Conservation (phyloP, 2,888 invertebrate species). For the Zygaena filipendulae region DNA sequence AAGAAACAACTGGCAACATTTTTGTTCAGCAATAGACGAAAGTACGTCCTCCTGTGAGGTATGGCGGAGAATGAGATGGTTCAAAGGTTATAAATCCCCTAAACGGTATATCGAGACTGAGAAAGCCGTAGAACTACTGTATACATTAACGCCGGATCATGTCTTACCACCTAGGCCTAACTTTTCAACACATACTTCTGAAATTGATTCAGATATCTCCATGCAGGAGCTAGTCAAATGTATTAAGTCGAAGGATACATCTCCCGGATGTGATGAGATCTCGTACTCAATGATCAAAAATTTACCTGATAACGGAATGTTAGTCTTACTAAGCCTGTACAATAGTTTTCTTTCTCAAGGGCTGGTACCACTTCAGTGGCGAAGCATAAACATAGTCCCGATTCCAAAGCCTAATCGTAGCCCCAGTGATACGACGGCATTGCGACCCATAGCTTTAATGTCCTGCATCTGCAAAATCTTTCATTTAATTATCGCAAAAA, state of each 20-base stretch:
- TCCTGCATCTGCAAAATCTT: conserved; percentile 8
- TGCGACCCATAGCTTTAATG: conserved; percentile 11
- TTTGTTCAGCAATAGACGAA: conserved; percentile 8
- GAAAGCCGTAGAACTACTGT: neutral
- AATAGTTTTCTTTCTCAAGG: conserved; percentile 5
- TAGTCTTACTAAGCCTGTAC: conserved; percentile 6
- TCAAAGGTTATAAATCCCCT: conserved; percentile 5
- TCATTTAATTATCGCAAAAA: conserved; percentile 5
- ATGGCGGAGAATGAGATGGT: conserved; percentile 8
- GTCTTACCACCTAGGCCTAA: conserved; percentile 1
- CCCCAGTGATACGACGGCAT: neutral
- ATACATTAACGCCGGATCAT: conserved; percentile 5
- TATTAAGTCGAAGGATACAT: conserved; percentile 12
- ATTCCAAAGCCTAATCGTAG: conserved; percentile 4
- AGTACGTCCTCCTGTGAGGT: conserved; percentile 1
- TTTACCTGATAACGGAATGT: conserved; percentile 7
- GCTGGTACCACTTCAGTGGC: conserved; percentile 11
- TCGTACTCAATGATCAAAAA: conserved; percentile 13
- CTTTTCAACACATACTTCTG: neutral
- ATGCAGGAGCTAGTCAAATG: no score
- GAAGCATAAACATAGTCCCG: conserved; percentile 5
- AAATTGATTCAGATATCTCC: no score
- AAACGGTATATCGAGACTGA: neutral
- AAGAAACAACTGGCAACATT: conserved; percentile 3
- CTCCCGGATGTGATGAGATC: conserved; percentile 11